Base-by-base conservation (phyloP, 2,797 vertebrate genomes). In the Champsocephalus esox region DNA sequence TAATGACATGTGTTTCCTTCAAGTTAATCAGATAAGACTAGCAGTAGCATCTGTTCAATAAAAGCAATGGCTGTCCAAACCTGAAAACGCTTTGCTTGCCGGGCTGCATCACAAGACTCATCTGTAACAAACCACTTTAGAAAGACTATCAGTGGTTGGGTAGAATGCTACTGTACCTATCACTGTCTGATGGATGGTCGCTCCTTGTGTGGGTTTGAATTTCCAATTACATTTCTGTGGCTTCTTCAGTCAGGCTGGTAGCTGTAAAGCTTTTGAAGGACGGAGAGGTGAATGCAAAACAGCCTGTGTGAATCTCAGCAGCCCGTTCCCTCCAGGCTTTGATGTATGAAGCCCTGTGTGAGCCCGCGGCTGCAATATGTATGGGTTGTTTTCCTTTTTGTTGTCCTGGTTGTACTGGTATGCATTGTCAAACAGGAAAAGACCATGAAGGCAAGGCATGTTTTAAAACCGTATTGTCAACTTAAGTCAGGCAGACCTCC, bases 271-370 rank as follows among this genome's bases (percentile, higher is more conserved):
- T 85, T 84, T 44, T 88, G 82, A 91, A 92, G 88, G 92, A 91
- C 87, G 56, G 79, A 75, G 68, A 82, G 85, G 87, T 87, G 87
- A 91, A 91, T 86, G 79, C 79, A 88, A 82, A 87, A 64, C 77
- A 81, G 81, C 54, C 83, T 68, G 28, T 73, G 70, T 78, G 70
- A 80, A 80, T 77, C 73, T 87, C 21, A 4, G 75, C 73, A 19
- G 38, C 55, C 60, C 43, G 50, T 52, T 28, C 51, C 73, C 71
- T 69, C 58, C 58, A 21, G 73, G 48, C 69, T 88, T 86, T 89
- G 77, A 89, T 82, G 77, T 88, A 73, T 82, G 79, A 83, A 85
- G 17, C 67, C 57, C 46, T 7, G 58, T 52, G 62, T 58, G 66
- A 78, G 80, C 58, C 65, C 65, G 50, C 8, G 12, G 61, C 58